These are phyloP conservation scores for Bursaphelenchus okinawaensis DNA, from an alignment of 2,888 invertebrate species.

Conservation along the genomic window DNA sequence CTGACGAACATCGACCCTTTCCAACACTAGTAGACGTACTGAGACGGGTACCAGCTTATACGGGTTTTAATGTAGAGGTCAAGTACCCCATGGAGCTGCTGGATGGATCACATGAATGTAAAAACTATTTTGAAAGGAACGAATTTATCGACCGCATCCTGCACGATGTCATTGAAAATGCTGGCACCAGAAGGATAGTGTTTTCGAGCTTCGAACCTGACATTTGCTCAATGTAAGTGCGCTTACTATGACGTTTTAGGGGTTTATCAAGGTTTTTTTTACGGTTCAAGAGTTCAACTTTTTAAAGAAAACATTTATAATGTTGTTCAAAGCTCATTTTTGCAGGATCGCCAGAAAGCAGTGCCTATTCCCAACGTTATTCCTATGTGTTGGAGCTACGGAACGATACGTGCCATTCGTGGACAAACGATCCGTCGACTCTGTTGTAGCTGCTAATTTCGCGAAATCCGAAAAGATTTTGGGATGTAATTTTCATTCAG, in stretches of 20 bases:
- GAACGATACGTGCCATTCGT: conserved; percentile 63
- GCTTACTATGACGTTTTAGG: background rate
- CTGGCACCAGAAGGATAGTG: conserved; percentile 76
- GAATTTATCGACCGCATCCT: conserved; percentile 80
- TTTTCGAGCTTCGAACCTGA: conserved; percentile 94
- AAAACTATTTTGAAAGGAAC: conserved; percentile 83
- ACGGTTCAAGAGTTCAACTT: background rate
- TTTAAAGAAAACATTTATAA: background rate
- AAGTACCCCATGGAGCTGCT: conserved; percentile 82
- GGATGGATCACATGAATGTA: conserved; percentile 63
- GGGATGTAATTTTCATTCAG: conserved; percentile 85
- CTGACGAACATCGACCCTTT: conserved; percentile 67
- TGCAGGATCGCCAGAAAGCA: conserved; percentile 79
- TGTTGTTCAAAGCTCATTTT: background rate
- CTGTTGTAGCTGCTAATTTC: conserved; percentile 53
- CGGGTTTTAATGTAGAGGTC: conserved; percentile 85
- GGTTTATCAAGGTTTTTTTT: background rate
- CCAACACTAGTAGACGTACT: conserved; percentile 80
- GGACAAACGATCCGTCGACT: conserved; percentile 35
- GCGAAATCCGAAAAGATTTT: conserved; percentile 44
- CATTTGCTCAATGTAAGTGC: conserved; percentile 75
- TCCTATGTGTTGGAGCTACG: conserved; percentile 77
- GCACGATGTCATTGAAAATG: conserved; percentile 74
- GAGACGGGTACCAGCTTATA: conserved; percentile 62
- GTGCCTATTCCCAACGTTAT: conserved; percentile 91